Evolutionary conservation across 2,113 vertebrate genomes (phyloP).

Genomic region (Nettapus auritus): DNA sequence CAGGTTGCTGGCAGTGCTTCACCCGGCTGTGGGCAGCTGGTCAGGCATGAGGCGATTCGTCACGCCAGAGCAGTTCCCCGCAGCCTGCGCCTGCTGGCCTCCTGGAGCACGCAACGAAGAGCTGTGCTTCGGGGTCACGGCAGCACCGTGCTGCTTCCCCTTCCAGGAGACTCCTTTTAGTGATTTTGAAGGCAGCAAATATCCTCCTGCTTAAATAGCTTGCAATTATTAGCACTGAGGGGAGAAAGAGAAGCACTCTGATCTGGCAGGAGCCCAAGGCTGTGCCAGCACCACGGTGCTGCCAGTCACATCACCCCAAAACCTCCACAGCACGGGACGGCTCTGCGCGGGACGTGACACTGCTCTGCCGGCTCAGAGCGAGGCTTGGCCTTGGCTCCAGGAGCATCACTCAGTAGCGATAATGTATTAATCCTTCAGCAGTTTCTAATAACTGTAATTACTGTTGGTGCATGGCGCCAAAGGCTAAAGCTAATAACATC

Average conservation of each 20-base stretch:
- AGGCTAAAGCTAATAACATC: not conserved
- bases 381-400: not conserved
- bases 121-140: not conserved
- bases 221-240: rapidly evolving
- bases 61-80: not conserved
- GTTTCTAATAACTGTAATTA: not conserved
- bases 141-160: not conserved
- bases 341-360: rapidly evolving
- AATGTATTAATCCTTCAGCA: not conserved
- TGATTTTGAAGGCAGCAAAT: not conserved
- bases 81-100: not conserved
- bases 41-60: not conserved
- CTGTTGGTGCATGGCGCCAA: not conserved
- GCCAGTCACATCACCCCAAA: rapidly evolving
- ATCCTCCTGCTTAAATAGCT: not conserved
- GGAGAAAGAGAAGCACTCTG: not conserved
- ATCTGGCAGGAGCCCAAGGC: not conserved
- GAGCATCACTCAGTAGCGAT: not conserved
- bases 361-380: not conserved
- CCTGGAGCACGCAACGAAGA: rapidly evolving
- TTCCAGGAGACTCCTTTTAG: not conserved
- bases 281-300: rapidly evolving
- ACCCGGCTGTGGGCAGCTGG: not conserved
- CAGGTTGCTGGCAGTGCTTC: not conserved
- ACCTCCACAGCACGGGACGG: rapidly evolving